Percentiles rank a stretch among this genome's conserved stretches.
phyloP scores from a whole-genome alignment of 2,797 vertebrate species.

The Crocidura indochinensis region DNA sequence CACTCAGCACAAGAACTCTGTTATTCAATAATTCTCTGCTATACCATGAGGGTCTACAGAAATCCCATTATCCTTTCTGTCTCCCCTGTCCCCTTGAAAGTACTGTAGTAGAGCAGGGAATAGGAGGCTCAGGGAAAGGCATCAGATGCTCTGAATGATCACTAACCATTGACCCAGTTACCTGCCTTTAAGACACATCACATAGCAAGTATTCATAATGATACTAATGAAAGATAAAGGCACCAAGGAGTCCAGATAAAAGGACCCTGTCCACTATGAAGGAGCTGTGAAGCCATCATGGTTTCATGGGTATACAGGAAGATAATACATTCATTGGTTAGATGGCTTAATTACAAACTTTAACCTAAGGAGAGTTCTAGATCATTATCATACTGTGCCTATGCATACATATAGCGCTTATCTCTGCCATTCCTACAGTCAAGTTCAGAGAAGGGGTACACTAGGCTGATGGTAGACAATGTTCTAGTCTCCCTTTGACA shows the following conservation, averaged over 20 bases:
- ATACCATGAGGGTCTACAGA: background rate
- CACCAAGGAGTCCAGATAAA: background rate
- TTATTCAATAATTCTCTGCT: background rate
- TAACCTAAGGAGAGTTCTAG: background rate
- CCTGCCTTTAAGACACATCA: background rate
- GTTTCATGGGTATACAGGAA: background rate
- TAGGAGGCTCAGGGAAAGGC: background rate
- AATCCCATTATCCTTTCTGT: background rate
- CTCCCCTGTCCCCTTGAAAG: background rate
- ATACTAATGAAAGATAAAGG: too few relatives aligned
- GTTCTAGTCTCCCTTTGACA: background rate
- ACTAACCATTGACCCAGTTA: background rate
- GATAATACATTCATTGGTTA: background rate
- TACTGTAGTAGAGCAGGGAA: background rate
- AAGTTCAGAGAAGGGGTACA: background rate
- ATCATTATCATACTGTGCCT: background rate
- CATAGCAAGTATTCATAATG: too few relatives aligned
- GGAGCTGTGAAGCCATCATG: background rate
- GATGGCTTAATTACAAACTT: slow-evolving; percentile 44
- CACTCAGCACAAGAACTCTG: background rate
- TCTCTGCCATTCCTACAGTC: background rate
- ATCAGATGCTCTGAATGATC: background rate
- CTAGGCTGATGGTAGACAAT: background rate
- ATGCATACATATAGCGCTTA: background rate
- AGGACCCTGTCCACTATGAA: background rate